A percentile compares a stretch with the other conserved stretches of the same genome.
phyloP scores from a whole-genome alignment of 2,113 vertebrate species.

The Syrrhaptes paradoxus region DNA sequence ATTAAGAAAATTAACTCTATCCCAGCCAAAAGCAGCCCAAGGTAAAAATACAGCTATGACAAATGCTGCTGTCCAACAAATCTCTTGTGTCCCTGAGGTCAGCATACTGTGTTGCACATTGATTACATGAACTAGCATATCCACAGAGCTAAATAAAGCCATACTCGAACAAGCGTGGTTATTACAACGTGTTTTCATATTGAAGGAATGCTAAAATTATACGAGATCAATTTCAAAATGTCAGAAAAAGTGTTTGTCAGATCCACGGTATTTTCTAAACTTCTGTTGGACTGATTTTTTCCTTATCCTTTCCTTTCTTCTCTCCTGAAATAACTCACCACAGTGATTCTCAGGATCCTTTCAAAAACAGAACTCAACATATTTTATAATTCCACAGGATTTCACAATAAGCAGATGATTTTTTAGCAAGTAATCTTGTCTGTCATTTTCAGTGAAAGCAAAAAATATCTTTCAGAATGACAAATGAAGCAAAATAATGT shows the following conservation, averaged over 20 bases:
- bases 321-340: background rate
- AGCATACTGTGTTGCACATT: background rate
- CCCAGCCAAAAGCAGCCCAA: no score
- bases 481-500: conserved; percentile 19
- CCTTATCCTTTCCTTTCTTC: background rate
- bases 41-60: background rate
- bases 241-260: background rate
- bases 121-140: background rate
- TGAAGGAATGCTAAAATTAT: background rate
- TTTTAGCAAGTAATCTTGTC: background rate
- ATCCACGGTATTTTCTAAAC: background rate
- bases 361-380: background rate
- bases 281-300: background rate
- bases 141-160: background rate
- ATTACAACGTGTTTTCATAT: background rate
- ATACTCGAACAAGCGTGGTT: background rate
- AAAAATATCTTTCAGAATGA: background rate
- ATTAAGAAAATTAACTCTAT: no score
- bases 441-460: conserved; percentile 8
- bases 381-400: background rate
- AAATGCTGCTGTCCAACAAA: background rate
- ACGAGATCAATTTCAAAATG: background rate
- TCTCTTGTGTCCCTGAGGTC: background rate
- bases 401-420: background rate
- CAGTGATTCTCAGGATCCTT: background rate